Evolutionary conservation across 2,113 vertebrate genomes (phyloP).

Genomic region (Rhinichthys klamathensis): DNA sequence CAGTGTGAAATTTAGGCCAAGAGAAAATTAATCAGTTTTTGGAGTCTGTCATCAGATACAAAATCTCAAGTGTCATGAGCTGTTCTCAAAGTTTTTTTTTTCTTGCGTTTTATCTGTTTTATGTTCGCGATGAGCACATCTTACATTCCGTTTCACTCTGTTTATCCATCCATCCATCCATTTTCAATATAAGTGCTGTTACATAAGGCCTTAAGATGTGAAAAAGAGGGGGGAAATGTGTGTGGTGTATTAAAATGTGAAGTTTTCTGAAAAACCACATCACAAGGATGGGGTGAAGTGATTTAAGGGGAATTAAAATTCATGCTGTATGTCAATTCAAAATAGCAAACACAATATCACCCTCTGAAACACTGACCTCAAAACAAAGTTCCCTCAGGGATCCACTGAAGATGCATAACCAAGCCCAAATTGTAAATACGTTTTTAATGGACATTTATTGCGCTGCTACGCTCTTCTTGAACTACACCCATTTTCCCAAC

Average conservation of each 20-base stretch:
- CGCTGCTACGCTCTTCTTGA: conserved; percentile 26
- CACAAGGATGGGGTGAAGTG: neutral
- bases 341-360: conserved; percentile 18
- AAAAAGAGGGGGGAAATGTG: neutral
- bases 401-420: conserved; percentile 46
- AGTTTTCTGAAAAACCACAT: conserved; percentile 16
- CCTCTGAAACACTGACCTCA: conserved; percentile 52
- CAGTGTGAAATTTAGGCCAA: conserved; percentile 42
- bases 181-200: conserved; percentile 8
- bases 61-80: conserved; percentile 33
- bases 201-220: conserved; percentile 20
- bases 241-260: conserved; percentile 28
- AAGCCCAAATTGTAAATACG: conserved; percentile 50
- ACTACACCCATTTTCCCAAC: conserved; percentile 49
- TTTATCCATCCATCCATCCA: conserved; percentile 35
- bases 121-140: conserved; percentile 1
- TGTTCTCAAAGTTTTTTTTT: conserved; percentile 9
- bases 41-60: conserved; percentile 37
- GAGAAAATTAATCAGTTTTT: conserved; percentile 33
- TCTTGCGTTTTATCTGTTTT: conserved; percentile 7
- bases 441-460: conserved; percentile 51
- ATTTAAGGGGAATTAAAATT: conserved; percentile 18
- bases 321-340: conserved; percentile 1
- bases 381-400: conserved; percentile 48
- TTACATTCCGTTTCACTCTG: conserved; percentile 28